Conservation (phyloP, 2,113 vertebrate genomes). For the Pao palembangensis region DNA sequence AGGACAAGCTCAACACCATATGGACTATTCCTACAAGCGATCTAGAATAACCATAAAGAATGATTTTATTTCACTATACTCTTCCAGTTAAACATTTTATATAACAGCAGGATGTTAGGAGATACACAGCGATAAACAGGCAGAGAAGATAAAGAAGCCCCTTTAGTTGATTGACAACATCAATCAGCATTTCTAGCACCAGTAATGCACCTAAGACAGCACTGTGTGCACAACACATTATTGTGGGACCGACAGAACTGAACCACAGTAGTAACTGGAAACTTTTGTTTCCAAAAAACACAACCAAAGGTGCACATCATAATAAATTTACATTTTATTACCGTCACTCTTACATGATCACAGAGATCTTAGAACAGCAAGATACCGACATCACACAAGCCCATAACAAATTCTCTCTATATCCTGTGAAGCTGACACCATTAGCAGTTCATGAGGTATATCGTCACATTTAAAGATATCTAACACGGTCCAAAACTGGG, state of each 20-base stretch:
- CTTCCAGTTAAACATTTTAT: conserved; percentile 17
- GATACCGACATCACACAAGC: conserved; percentile 7
- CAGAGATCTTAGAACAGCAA: conserved; percentile 2
- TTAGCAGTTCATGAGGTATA: not conserved
- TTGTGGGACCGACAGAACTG: no score
- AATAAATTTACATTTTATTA: no score
- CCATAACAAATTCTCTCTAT: conserved; percentile 6
- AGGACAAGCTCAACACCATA: conserved; percentile 17
- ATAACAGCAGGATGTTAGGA: conserved; percentile 19
- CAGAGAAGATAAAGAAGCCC: conserved; percentile 31
- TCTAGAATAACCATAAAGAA: conserved; percentile 30
- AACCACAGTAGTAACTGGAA: no score
- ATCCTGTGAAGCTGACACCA: conserved; percentile 8
- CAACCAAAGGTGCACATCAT: no score
- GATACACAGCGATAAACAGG: conserved; percentile 27
- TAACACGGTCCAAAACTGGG: no score
- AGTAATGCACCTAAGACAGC: no score
- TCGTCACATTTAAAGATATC: no score
- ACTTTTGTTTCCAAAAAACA: no score
- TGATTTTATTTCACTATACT: not conserved
- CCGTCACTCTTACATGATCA: no score
- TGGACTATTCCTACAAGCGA: conserved; percentile 23
- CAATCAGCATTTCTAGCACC: no score
- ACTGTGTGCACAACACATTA: conserved; percentile 29
- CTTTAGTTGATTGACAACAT: conserved; percentile 11